Conservation (phyloP, 1,140 invertebrate species). For the Schlechtendalia chinensis region DNA sequence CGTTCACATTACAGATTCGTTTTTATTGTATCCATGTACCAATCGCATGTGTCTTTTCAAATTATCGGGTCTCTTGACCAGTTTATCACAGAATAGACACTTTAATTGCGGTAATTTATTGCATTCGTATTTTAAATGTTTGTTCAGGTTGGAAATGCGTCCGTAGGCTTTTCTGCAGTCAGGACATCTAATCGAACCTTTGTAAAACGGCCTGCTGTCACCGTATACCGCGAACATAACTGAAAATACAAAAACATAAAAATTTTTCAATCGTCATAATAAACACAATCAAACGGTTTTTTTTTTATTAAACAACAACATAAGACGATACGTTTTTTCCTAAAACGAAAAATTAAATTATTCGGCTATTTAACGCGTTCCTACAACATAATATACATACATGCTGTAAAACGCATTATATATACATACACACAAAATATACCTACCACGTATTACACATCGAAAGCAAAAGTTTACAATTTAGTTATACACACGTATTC, state of each 20-base stretch:
- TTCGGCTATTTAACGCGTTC: background rate
- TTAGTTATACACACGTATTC: too few species aligned
- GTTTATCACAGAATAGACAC: constrained; percentile 64
- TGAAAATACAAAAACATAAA: background rate
- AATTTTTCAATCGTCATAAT: background rate
- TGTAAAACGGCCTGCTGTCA: background rate
- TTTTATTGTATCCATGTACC: constrained; percentile 38
- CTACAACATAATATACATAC: background rate
- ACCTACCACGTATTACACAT: too few species aligned
- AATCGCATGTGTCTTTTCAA: constrained; percentile 53
- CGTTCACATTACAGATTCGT: too few species aligned
- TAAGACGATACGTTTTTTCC: too few species aligned
- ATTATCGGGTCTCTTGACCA: constrained; percentile 54
- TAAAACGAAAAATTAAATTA: background rate
- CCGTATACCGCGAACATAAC: background rate
- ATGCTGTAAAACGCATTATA: background rate
- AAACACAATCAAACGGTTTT: too few species aligned
- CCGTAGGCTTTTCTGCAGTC: constrained; percentile 53
- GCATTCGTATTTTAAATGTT: constrained; percentile 53
- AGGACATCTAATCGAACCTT: background rate
- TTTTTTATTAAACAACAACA: too few species aligned
- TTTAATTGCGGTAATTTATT: constrained; percentile 63
- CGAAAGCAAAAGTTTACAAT: too few species aligned
- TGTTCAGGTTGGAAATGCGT: constrained; percentile 48
- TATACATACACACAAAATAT: background rate